Evolutionary conservation across 2,888 invertebrate species (phyloP).

Genomic region (Keiferia lycopersicella): DNA sequence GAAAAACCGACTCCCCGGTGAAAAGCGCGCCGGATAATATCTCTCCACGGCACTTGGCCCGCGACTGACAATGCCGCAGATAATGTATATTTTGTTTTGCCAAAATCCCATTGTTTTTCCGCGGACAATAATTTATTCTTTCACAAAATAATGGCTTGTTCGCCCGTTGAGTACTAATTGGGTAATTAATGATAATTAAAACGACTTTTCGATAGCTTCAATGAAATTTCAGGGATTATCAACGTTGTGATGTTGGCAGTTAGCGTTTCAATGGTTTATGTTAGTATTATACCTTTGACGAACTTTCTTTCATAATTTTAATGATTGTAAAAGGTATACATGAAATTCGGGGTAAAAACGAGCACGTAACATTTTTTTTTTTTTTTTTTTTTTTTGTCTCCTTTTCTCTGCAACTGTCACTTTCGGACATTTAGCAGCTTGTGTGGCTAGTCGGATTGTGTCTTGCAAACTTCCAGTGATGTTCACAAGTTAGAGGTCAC

Average conservation of each 20-base stretch:
- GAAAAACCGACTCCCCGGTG: constrained; percentile 69
- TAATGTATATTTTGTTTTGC: constrained; percentile 70
- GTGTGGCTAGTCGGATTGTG: no score
- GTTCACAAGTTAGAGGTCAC: no score
- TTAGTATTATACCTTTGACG: neutral
- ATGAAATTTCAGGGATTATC: constrained; percentile 11
- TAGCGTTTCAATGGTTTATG: neutral
- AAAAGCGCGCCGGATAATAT: constrained; percentile 69
- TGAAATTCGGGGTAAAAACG: neutral
- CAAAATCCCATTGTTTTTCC: constrained; percentile 64
- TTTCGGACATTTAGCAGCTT: no score
- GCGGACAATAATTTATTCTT: constrained; percentile 61
- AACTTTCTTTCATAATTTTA: no score
- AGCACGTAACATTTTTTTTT: neutral
- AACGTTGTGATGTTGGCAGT: constrained; percentile 11
- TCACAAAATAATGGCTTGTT: constrained; percentile 52
- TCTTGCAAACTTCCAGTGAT: no score
- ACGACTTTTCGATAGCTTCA: constrained; percentile 38
- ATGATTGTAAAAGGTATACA: no score
- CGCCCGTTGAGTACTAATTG: constrained; percentile 58
- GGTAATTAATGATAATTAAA: constrained; percentile 63
- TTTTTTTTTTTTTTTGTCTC: no score
- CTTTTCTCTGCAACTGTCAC: no score
- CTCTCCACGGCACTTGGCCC: constrained; percentile 64
- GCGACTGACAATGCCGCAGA: constrained; percentile 62